A percentile compares a stretch with the other conserved stretches of the same genome.
Conservation (phyloP, 2,888 invertebrate genomes). For the Coronaproctus castanopsis region DNA sequence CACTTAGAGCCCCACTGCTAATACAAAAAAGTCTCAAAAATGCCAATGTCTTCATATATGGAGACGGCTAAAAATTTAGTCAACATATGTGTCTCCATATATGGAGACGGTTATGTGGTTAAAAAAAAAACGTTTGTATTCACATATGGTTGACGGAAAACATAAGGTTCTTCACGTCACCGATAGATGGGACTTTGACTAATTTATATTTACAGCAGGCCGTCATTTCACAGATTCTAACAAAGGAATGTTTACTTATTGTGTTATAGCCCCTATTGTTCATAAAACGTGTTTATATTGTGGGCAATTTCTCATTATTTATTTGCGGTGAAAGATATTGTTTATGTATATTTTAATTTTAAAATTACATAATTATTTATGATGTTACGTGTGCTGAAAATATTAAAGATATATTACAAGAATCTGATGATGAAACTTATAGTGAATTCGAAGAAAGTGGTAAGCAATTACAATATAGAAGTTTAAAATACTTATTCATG, state of each 20-base stretch:
- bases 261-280: not conserved
- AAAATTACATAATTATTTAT: not conserved
- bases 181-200: not conserved
- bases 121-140: not conserved
- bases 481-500: too few relatives aligned
- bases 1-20: not conserved
- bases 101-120: not conserved
- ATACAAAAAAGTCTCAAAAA: not conserved
- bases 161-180: not conserved
- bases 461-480: not conserved
- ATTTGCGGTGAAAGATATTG: not conserved
- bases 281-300: not conserved
- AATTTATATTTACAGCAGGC: not conserved
- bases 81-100: not conserved
- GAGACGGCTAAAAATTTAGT: not conserved
- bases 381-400: too few relatives aligned
- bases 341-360: not conserved
- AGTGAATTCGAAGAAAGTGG: not conserved
- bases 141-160: not conserved
- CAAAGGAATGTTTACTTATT: not conserved
- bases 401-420: not conserved
- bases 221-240: not conserved
- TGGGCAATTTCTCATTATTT: not conserved
- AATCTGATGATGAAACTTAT: not conserved
- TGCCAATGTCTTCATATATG: not conserved